These are phyloP conservation scores for Dioctria rufipes DNA, from an alignment of 2,888 invertebrate genomes.

Conservation along the genomic window DNA sequence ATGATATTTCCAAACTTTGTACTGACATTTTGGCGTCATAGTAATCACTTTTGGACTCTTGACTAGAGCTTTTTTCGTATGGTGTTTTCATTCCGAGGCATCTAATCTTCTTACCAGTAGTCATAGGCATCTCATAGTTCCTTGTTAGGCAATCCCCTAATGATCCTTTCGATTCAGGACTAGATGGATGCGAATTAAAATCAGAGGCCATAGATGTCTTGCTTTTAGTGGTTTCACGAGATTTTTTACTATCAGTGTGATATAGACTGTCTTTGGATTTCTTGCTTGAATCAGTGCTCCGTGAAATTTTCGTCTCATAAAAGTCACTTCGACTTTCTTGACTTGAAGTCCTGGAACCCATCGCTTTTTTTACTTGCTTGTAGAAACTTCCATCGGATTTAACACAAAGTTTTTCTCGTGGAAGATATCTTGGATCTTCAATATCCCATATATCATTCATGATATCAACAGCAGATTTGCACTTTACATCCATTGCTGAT, in stretches of 20 bases:
- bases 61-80: slow-evolving; percentile 78
- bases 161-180: slow-evolving; percentile 75
- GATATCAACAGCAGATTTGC: slow-evolving; percentile 79
- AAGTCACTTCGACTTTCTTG: slow-evolving; percentile 81
- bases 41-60: slow-evolving; percentile 81
- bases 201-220: slow-evolving; percentile 76
- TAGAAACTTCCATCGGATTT: slow-evolving; percentile 83
- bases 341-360: slow-evolving; percentile 79
- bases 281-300: slow-evolving; percentile 79
- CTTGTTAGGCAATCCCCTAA: slow-evolving; percentile 69
- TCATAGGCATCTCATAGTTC: slow-evolving; percentile 73
- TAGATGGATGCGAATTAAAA: slow-evolving; percentile 76
- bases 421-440: slow-evolving; percentile 83
- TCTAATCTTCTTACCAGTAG: slow-evolving; percentile 70
- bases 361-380: slow-evolving; percentile 78
- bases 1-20: slow-evolving; percentile 57
- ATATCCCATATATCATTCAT: slow-evolving; percentile 84
- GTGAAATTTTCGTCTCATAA: slow-evolving; percentile 78
- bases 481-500: slow-evolving; percentile 76
- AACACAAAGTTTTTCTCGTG: slow-evolving; percentile 80
- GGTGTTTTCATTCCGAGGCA: slow-evolving; percentile 67
- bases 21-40: slow-evolving; percentile 76
- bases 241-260: slow-evolving; percentile 79
- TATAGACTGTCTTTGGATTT: slow-evolving; percentile 78
- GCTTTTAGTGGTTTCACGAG: slow-evolving; percentile 77